Evolutionary conservation across 2,113 vertebrate genomes (phyloP), one percentile per base, ranked within the genome.

Genomic region (Myrmophylax atrothorax): DNA sequence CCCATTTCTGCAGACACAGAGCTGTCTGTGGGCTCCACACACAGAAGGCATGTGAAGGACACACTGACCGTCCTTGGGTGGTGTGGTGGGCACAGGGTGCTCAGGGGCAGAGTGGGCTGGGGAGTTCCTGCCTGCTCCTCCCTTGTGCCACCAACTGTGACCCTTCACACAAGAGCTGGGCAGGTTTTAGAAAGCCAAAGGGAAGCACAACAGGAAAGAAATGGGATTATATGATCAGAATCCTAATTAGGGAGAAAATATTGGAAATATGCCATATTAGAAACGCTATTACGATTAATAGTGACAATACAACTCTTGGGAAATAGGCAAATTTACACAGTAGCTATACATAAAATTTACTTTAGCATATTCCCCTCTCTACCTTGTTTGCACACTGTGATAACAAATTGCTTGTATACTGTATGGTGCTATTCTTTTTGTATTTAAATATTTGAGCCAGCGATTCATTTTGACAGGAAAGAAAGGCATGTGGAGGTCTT

Each of bases 261-360:
- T 97, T 97, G 97, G 96, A 94, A 97, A 97, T 94, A 89, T 94
- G 97, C 96, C 96, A 94, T 97, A 97, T 97, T 97, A 96, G 97
- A 94, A 96, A 93, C 1, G 17, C 87, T 93, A 93, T 97, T 96
- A 95, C 82, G 33, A 97, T 97, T 97, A 97, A 95, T 97, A 96
- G 95, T 95, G 96, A 96, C 95, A 96, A 95, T 94, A 74, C 90
- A 42, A 50, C 97, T 94, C 97, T 55, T 80, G 97, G 97, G 97
- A 97, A 96, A 96, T 78, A 77, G 94, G 89, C 90, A 97, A 96
- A 96, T 97, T 97, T 97, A 92, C 97, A 97, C 94, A 97, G 94
- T 88, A 96, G 91, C 96, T 92, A 96, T 94, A 97, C 87, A 95
- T 97, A 97, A 96, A 96, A 97, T 97, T 97, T 96, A 86, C 93